A percentile compares a stretch with the other conserved stretches of the same genome.
Conservation (phyloP, 2,113 vertebrate genomes). For the Phylloscopus trochiloides region DNA sequence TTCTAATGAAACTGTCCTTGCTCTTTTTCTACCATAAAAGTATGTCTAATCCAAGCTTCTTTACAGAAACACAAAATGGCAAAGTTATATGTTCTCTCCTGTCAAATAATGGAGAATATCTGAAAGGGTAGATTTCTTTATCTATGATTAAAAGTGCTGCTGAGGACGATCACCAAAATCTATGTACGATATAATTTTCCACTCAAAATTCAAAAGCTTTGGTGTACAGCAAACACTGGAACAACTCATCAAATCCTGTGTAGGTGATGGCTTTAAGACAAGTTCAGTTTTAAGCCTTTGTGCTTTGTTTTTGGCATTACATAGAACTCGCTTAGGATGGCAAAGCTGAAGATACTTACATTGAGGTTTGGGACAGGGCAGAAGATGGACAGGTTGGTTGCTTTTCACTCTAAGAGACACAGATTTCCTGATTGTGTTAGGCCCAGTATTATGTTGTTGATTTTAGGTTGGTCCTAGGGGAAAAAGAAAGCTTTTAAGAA, state of each 20-base stretch:
- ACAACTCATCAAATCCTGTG: not conserved
- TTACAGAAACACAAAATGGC: not conserved
- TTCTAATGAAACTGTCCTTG: not conserved
- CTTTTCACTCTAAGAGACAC: not conserved
- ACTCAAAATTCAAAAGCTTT: slow-evolving; percentile 32
- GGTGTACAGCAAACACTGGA: slow-evolving; percentile 39
- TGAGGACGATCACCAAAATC: slow-evolving; percentile 41
- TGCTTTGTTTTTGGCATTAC: slow-evolving; percentile 25
- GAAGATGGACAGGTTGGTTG: not conserved
- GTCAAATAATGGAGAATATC: not conserved
- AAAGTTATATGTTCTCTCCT: slow-evolving; percentile 27
- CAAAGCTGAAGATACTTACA: slow-evolving; percentile 71
- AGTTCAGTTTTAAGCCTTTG: slow-evolving; percentile 31
- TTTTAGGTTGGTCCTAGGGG: slow-evolving; percentile 38
- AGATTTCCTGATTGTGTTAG: not conserved
- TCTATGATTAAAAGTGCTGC: not conserved
- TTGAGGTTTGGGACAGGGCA: slow-evolving; percentile 32
- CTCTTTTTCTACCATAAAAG: not conserved
- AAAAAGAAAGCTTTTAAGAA: slow-evolving; percentile 26
- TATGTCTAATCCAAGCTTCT: not conserved
- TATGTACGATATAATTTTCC: slow-evolving; percentile 29
- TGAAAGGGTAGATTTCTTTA: not conserved
- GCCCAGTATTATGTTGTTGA: not conserved
- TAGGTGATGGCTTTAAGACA: slow-evolving; percentile 43
- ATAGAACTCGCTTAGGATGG: not conserved